Conservation (phyloP, 2,888 invertebrate species). For the Sceliomorpha sp. region DNA sequence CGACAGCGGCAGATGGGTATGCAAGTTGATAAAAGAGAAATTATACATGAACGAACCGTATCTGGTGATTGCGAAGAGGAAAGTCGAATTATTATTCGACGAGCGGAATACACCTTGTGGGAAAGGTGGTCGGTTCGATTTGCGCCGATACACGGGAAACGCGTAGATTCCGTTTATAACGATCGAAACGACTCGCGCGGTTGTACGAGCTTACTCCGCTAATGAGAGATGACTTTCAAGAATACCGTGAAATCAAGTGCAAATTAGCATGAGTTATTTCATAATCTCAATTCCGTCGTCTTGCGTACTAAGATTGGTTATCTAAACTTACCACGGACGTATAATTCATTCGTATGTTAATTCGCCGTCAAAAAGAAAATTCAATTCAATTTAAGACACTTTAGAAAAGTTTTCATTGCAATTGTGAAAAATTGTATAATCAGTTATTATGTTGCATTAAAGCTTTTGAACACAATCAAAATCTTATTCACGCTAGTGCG, state of each 20-base stretch:
- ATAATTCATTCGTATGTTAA: too few species aligned
- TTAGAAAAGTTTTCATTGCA: too few species aligned
- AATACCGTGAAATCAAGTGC: slow-evolving; percentile 34
- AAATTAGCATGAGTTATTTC: slow-evolving; percentile 33
- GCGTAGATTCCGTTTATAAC: slow-evolving; percentile 28
- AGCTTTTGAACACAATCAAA: too few species aligned
- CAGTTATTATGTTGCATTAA: too few species aligned
- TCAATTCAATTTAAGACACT: too few species aligned
- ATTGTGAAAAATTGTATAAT: too few species aligned
- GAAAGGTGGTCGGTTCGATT: slow-evolving; percentile 39
- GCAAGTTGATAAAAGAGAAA: slow-evolving; percentile 38
- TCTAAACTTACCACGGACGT: too few species aligned
- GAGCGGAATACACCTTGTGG: slow-evolving; percentile 34
- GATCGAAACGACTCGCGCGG: slow-evolving; percentile 27
- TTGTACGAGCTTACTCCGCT: slow-evolving; percentile 20
- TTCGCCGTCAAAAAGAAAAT: too few species aligned
- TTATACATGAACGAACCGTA: slow-evolving; percentile 39
- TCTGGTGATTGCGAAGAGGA: slow-evolving; percentile 33
- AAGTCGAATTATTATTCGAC: slow-evolving; percentile 42
- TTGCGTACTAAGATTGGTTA: too few species aligned
- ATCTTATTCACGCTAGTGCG: too few species aligned
- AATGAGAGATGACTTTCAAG: slow-evolving; percentile 38
- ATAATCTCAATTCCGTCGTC: slow-evolving; percentile 8
- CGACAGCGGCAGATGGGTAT: slow-evolving; percentile 24
- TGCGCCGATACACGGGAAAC: slow-evolving; percentile 34